Base-by-base conservation (phyloP, 1,140 invertebrate species). In the Drosophila kohkoa region DNA sequence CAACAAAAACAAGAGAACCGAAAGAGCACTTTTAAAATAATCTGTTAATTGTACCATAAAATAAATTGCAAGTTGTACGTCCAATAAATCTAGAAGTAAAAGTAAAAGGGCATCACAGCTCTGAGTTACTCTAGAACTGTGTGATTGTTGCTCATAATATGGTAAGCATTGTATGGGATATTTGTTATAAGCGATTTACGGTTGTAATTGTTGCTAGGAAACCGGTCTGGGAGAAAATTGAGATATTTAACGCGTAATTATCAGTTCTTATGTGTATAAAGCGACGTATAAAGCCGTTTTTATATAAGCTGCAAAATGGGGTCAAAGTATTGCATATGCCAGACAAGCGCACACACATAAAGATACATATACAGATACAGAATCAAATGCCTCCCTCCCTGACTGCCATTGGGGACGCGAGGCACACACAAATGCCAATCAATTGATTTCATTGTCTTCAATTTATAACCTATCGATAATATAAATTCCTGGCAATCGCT, bases 391-490 rank as follows among this genome's bases (percentile, higher is more conserved):
- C 6, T 25, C 0, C 20, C 20, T 25, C 20, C 8, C 8, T 41
- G 38, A 7, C 62, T 11, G 30, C 30, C 6, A 32, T 32, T 10
- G 35, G 35, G 5, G 48, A n/a, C 10, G 30, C 25, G 46, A 45
- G 55, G 54, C 41, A 67, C 75, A 64, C 62, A 79, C 66, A 89
- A 79, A 89, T 81, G 85, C 78, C 85, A 89, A 89, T 89, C 85
- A 89, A 89, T 89, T 89, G 85, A 89, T 81, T 89, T 89, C 86
- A 89, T 89, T 89, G 85, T 89, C 86, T 89, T 89, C 81, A 89
- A 89, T 89, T 89, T 89, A 89, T 89, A 89, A 89, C 81, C 77
- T 79, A 79, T 90, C 71, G 78, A 89, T 89, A 89, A 90, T 89
- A 87, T 83, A 88, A 89, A 85, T 88, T 89, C 81, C 81, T 68